These are phyloP conservation scores for Litocranius walleri DNA, from an alignment of 2,113 vertebrate genomes.

Conservation along the genomic window DNA sequence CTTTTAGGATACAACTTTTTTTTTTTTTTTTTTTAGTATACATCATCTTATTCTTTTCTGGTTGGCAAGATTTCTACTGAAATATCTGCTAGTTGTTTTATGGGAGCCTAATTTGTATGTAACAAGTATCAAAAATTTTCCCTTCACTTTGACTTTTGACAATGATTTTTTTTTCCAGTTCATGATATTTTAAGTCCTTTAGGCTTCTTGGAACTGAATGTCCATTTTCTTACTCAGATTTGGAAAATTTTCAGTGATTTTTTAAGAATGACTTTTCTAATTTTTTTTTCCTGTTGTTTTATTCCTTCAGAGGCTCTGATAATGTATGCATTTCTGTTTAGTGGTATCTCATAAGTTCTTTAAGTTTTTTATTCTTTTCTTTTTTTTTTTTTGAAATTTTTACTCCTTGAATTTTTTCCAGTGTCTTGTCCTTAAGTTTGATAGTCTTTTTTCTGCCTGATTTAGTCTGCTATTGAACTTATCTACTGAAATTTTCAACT, in stretches of 20 bases:
- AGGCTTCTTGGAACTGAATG: background rate
- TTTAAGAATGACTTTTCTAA: background rate
- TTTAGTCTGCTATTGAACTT: background rate
- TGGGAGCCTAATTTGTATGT: background rate
- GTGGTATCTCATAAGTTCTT: background rate
- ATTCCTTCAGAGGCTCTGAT: background rate
- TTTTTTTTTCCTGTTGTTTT: background rate
- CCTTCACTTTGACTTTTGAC: background rate
- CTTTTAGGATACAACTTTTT: background rate
- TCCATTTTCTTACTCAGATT: background rate
- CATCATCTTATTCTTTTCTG: background rate
- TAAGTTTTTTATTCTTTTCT: background rate
- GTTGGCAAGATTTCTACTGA: background rate
- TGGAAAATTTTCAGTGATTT: background rate
- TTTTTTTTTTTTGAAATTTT: background rate
- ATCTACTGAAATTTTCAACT: background rate
- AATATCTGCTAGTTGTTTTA: background rate
- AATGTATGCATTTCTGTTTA: background rate
- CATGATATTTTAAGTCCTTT: background rate
- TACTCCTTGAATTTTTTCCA: background rate
- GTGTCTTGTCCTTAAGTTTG: background rate
- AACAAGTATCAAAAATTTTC: background rate
- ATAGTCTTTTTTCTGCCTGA: background rate
- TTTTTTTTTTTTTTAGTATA: background rate
- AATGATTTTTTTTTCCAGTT: background rate